phyloP scores from a whole-genome alignment of 1,140 invertebrate species.

The Calliphora vicina region DNA sequence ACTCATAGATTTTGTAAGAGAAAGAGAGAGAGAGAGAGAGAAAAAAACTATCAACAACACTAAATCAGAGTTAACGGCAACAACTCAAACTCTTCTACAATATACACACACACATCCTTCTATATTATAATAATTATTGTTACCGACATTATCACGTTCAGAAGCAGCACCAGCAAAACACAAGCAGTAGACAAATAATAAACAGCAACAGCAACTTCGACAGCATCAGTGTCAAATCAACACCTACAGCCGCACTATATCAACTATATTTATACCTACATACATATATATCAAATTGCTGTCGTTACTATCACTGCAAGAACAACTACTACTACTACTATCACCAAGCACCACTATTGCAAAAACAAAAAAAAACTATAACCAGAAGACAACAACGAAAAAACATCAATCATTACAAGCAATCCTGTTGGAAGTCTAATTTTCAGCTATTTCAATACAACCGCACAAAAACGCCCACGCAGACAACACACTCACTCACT shows the following conservation, averaged over 20 bases:
- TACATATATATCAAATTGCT: too few relatives aligned
- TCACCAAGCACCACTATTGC: too few relatives aligned
- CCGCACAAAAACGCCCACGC: neutral
- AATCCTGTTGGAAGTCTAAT: neutral
- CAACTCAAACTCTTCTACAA: neutral
- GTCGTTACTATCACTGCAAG: too few relatives aligned
- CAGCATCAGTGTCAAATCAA: neutral
- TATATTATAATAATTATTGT: too few relatives aligned
- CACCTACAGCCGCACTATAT: too few relatives aligned
- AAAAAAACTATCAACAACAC: neutral
- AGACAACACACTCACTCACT: neutral
- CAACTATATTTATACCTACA: too few relatives aligned
- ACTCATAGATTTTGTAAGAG: too few relatives aligned
- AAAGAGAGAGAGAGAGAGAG: too few relatives aligned
- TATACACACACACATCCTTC: too few relatives aligned
- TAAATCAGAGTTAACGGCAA: constrained; percentile 15
- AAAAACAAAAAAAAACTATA: too few relatives aligned
- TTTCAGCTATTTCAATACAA: neutral
- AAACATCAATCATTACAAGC: neutral
- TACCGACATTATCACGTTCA: neutral
- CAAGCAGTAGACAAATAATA: too few relatives aligned
- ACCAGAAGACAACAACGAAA: neutral
- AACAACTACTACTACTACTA: too few relatives aligned
- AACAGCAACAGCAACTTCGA: neutral
- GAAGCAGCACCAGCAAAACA: neutral